Percentiles rank a stretch among this genome's conserved stretches.
Conservation (phyloP, 2,113 vertebrate species). For the Tamias sibiricus region DNA sequence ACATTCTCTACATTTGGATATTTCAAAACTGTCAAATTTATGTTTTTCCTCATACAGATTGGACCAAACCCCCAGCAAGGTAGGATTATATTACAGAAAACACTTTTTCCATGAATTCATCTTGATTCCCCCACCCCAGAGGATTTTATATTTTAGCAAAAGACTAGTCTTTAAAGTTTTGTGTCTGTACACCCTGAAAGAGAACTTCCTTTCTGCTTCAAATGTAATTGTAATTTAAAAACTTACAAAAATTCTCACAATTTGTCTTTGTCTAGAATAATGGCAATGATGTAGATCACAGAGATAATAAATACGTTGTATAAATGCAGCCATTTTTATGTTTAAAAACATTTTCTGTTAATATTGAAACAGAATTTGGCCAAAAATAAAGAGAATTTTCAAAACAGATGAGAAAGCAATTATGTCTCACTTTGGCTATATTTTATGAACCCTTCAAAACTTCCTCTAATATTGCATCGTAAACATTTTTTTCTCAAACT, state of each 20-base stretch:
- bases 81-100: conserved; percentile 49
- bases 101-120: background rate
- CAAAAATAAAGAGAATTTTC: conserved; percentile 46
- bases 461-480: background rate
- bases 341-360: background rate
- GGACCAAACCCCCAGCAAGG: background rate
- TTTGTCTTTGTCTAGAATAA: conserved; percentile 24
- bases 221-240: conserved; percentile 46
- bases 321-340: conserved; percentile 44
- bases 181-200: conserved; percentile 24
- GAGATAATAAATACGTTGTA: background rate
- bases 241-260: conserved; percentile 23
- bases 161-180: background rate
- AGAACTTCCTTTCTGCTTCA: background rate
- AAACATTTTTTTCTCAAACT: conserved; percentile 12
- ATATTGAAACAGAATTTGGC: conserved; percentile 24
- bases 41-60: conserved; percentile 27
- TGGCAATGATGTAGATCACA: conserved; percentile 28
- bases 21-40: background rate
- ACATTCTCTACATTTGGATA: background rate
- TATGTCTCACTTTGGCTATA: background rate
- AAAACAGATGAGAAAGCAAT: conserved; percentile 53
- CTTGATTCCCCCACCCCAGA: background rate
- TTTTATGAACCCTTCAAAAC: background rate
- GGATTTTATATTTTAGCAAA: background rate